Evolutionary conservation across 2,113 vertebrate genomes (phyloP).

Genomic region (Myrmophylax atrothorax): DNA sequence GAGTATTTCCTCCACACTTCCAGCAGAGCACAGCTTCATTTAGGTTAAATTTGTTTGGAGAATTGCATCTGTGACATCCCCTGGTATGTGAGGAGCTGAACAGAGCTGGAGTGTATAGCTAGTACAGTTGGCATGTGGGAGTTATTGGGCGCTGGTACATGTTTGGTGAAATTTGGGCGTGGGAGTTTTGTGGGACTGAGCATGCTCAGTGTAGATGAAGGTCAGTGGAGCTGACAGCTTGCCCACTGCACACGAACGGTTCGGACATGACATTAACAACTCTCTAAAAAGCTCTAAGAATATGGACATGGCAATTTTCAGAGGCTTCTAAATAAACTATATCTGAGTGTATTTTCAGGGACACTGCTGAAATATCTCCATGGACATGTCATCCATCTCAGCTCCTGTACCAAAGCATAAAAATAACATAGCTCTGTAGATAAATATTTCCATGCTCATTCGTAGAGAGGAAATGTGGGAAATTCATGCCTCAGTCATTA

Average conservation of each 20-base stretch:
- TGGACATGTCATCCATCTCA: background rate
- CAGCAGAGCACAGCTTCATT: background rate
- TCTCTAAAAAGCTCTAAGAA: background rate
- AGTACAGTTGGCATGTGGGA: constrained; percentile 54
- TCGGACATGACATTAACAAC: background rate
- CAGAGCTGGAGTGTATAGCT: background rate
- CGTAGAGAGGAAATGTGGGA: background rate
- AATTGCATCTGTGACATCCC: background rate
- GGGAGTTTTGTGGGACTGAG: constrained; percentile 27
- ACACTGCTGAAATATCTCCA: background rate
- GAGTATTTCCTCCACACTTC: background rate
- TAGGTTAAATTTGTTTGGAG: background rate
- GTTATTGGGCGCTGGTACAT: background rate
- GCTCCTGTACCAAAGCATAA: background rate
- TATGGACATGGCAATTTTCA: background rate
- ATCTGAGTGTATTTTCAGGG: background rate
- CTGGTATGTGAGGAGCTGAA: background rate
- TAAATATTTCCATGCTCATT: background rate
- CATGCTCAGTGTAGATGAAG: constrained; percentile 30
- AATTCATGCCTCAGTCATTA: background rate
- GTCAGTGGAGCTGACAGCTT: constrained; percentile 46
- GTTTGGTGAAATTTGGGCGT: background rate
- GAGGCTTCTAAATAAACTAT: background rate
- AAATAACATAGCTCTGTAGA: background rate
- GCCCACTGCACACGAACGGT: constrained; percentile 19